phyloP scores from a whole-genome alignment of 2,888 invertebrate genomes.

The Xestoiulus laeticollis region DNA sequence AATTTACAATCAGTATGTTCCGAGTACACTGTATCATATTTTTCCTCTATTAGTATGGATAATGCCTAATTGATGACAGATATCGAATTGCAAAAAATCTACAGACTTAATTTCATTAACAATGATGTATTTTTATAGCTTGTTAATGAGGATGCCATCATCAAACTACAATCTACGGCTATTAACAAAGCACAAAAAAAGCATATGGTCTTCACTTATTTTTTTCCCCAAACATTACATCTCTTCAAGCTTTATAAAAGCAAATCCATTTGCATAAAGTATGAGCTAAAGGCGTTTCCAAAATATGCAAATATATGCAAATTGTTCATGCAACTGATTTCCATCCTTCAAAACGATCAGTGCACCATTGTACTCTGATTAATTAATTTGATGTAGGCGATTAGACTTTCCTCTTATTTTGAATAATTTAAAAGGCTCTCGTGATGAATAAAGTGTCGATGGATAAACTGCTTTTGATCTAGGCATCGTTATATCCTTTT shows the following conservation, averaged over 20 bases:
- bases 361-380: background rate
- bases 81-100: too few species aligned
- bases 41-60: too few species aligned
- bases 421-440: background rate
- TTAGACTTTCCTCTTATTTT: background rate
- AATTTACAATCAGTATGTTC: too few species aligned
- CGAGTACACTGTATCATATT: too few species aligned
- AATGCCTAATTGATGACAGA: too few species aligned
- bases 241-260: background rate
- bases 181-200: background rate
- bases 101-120: background rate
- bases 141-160: background rate
- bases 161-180: background rate
- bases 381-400: conserved; percentile 9
- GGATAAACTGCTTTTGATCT: background rate
- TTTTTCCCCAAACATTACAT: background rate
- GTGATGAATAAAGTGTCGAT: background rate
- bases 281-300: background rate
- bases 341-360: background rate
- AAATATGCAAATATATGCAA: background rate
- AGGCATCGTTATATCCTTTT: too few species aligned
- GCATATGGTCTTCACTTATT: background rate
- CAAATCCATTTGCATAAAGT: background rate
- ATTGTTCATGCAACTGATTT: background rate
- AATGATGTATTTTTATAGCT: background rate